These are phyloP conservation scores for Liasis olivaceus DNA, from an alignment of 2,797 vertebrate species.

Conservation along the genomic window DNA sequence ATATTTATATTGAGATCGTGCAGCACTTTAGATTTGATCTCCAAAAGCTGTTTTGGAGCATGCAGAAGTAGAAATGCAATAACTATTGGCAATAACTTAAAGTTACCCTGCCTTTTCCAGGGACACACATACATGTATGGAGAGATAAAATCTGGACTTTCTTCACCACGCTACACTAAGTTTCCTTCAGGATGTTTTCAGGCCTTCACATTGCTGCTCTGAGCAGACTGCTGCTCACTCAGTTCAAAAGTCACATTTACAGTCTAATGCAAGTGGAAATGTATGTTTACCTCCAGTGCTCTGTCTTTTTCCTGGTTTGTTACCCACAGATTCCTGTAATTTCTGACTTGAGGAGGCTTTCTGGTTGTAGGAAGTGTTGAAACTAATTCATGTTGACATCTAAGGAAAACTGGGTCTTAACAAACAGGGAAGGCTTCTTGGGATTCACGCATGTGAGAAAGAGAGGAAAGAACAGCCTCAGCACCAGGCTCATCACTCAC, in stretches of 20 bases:
- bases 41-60: background rate
- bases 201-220: background rate
- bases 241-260: background rate
- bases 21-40: background rate
- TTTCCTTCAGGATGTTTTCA: background rate
- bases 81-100: background rate
- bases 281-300: background rate
- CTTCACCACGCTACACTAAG: background rate
- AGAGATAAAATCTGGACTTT: background rate
- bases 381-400: background rate
- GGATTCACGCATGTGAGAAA: background rate
- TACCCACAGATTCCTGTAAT: background rate
- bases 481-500: background rate
- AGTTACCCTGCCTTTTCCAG: background rate
- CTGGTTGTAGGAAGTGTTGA: background rate
- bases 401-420: background rate
- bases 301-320: background rate
- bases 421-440: background rate
- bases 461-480: background rate
- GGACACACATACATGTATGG: background rate
- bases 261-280: background rate
- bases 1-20: background rate
- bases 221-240: background rate
- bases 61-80: background rate
- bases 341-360: background rate